Evolutionary conservation across 2,113 vertebrate genomes (phyloP), one percentile per base, ranked within the genome.

Genomic region (Oreotrochilus melanogaster): DNA sequence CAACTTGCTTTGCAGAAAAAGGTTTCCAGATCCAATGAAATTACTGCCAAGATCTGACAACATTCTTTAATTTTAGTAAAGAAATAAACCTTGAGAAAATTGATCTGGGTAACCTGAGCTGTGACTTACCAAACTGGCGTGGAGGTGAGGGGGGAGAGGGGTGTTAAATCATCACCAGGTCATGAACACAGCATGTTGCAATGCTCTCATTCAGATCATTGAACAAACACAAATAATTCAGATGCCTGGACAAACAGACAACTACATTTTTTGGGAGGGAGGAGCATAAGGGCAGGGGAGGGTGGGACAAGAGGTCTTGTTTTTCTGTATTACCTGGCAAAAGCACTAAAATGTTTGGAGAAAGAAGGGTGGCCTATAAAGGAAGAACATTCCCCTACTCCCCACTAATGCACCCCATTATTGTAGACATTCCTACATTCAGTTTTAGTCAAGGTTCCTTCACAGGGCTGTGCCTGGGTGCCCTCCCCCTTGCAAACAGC

Each of bases 181-280:
- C 54, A 48, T 4, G 21, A 72, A 92, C 43, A 76, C 56, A 86
- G n/a, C 60, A 58, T 4, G 8, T 6, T 56, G 61, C 64, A 93
- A 84, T 45, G 39, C 42, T 74, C 93, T 43, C 45, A 87, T 62
- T 78, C 80, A 86, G 65, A 81, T 67, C 56, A 80, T 0, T 91
- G 69, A 91, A 84, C 73, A 92, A 93, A 96, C 73, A 92, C 9
- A 47, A 80, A 67, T 84, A 69, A 88, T 64, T 91, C 83, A 87
- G 51, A 71, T 60, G 51, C 65, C 75, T 53, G 56, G 48, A 81
- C 56, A 95, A 94, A 88, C 50, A 87, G n/a, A 47, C 1, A 1
- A 65, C 53, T 43, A 27, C 30, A 25, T 62, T 78, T 90, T 27
- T 3, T 2, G 22, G 9, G 45, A 74, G 16, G 61, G 54, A 86